These are phyloP conservation scores for Synchiropus splendidus DNA, from an alignment of 2,113 vertebrate species.

Conservation along the genomic window DNA sequence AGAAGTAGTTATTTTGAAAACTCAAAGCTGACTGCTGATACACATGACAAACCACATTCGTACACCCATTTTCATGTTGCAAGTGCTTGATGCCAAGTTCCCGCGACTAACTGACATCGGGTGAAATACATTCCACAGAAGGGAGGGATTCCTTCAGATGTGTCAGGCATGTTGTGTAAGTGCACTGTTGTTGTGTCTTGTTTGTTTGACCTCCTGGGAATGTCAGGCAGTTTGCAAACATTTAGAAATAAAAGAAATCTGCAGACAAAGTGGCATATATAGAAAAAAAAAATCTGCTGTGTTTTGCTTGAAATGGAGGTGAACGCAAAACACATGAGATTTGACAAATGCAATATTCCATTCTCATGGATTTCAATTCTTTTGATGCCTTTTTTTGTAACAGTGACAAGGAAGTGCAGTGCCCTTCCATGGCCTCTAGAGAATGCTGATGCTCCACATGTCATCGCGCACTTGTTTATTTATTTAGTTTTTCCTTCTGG, in stretches of 20 bases:
- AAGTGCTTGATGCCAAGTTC: too few species aligned
- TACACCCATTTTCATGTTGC: too few species aligned
- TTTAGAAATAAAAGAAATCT: too few species aligned
- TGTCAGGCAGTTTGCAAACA: too few species aligned
- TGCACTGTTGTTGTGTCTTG: not conserved
- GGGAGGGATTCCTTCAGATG: not conserved
- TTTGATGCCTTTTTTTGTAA: too few species aligned
- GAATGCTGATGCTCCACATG: constrained; percentile 50
- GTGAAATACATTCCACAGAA: constrained; percentile 13
- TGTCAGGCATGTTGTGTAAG: not conserved
- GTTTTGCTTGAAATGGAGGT: too few species aligned
- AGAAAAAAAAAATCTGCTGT: constrained; percentile 22
- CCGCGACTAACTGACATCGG: not conserved
- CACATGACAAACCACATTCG: too few species aligned
- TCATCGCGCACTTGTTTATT: constrained; percentile 3
- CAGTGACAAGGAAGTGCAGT: constrained; percentile 16
- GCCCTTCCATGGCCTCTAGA: constrained; percentile 39
- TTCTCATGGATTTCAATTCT: constrained; percentile 3
- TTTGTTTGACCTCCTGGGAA: constrained; percentile 2
- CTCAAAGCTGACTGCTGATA: too few species aligned
- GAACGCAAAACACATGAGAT: too few species aligned
- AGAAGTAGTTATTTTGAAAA: too few species aligned
- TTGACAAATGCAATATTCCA: too few species aligned
- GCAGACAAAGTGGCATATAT: too few species aligned
- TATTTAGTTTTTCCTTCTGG: not conserved